Evolutionary conservation across 1,140 invertebrate genomes (phyloP), one percentile per base, ranked within the genome.

Genomic region (Drosophila pruinosa): DNA sequence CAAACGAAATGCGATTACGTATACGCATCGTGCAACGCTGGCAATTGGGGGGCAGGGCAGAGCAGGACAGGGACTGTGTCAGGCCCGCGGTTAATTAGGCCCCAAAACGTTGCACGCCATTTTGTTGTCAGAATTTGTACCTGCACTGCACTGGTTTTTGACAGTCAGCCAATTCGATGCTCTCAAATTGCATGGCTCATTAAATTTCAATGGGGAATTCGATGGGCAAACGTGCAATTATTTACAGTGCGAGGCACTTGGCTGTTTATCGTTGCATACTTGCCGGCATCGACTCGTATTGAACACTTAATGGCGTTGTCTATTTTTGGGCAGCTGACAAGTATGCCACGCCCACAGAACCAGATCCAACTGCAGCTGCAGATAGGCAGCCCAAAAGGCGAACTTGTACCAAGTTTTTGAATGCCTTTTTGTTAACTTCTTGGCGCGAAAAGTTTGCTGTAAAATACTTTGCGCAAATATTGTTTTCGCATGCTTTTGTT

Each of bases 381-480:
- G 10, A 17, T 52, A 36, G 28, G 48, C 47, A 52, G 28, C 17
- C 41, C 10, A 58, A 36, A 41, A 24, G 28, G 6, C 31, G 50
- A 64, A 86, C 69, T 85, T 85, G 82, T 85, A 70, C 50, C 78
- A 86, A 86, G 65, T 86, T 86, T 78, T 62, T 86, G 82, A 86
- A 86, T 86, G 82, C 77, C 79, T 88, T 80, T 79, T 62, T 70
- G 74, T 65, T 81, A 86, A 86, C 82, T 86, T 86, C 73, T 88
- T 77, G 81, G 77, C 80, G 81, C 80, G 72, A 85, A 86, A 86
- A 86, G 70, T 88, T 71, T 81, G 77, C 77, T 61, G 82, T 64
- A 81, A 86, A 86, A 86, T 86, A 86, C 81, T 86, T 86, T 81
- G 77, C 73, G 68, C 81, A 76, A 86, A 86, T 86, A 86, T 86